A percentile compares a stretch with the other conserved stretches of the same genome.
Evolutionary conservation across 2,888 invertebrate genomes (phyloP).

Genomic region (Tenodera sinensis): DNA sequence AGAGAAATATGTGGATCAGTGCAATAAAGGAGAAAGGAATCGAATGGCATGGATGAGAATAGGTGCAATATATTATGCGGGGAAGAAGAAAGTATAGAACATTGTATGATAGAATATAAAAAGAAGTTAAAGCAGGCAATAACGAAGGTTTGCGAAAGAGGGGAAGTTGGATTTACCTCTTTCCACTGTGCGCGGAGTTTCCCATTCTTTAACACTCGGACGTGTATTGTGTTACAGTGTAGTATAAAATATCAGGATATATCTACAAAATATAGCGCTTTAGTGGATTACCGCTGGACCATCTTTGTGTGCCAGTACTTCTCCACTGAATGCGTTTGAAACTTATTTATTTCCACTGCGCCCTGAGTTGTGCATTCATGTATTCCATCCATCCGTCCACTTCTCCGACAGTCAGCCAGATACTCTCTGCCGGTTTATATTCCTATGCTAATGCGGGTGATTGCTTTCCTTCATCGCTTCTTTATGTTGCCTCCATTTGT

Average conservation of each 20-base stretch:
- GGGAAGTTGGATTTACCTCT: no score
- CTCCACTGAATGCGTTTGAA: neutral
- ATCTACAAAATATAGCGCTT: neutral
- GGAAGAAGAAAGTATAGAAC: no score
- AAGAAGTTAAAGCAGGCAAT: no score
- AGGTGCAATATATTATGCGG: no score
- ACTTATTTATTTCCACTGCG: neutral
- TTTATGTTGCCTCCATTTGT: neutral
- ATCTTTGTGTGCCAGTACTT: neutral
- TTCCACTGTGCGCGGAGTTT: no score
- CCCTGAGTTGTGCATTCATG: neutral
- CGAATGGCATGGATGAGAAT: no score
- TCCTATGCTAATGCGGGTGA: neutral
- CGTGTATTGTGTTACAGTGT: no score
- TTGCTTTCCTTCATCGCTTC: neutral
- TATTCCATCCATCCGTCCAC: neutral
- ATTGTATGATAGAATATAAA: no score
- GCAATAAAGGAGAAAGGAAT: no score
- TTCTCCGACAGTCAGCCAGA: neutral
- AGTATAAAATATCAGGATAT: neutral
- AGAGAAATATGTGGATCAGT: no score
- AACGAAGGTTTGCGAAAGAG: no score
- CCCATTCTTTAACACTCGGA: no score
- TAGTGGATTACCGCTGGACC: neutral
- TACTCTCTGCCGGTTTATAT: neutral